A percentile compares a stretch with the other conserved stretches of the same genome.
Conservation (phyloP, 1,140 invertebrate genomes). For the Ips typographus region DNA sequence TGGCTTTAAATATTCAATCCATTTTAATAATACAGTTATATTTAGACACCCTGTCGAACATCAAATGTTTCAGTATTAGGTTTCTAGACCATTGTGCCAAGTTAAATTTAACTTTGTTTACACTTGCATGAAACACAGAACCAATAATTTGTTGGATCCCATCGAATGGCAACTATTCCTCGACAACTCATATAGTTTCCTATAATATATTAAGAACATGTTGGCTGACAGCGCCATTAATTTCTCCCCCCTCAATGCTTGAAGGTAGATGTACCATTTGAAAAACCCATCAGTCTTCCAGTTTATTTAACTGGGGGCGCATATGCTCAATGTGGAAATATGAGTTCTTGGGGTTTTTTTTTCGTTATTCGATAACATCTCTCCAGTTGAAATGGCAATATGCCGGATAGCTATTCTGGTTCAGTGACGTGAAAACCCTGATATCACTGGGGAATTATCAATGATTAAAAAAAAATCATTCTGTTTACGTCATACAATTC, state of each 20-base stretch:
- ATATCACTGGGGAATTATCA: too few species aligned
- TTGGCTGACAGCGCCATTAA: slow-evolving; percentile 12
- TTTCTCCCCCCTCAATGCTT: background rate
- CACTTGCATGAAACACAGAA: background rate
- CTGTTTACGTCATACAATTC: background rate
- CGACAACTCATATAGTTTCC: background rate
- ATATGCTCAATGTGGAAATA: background rate
- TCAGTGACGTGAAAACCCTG: too few species aligned
- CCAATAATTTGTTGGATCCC: background rate
- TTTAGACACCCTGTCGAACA: background rate
- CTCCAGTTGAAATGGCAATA: too few species aligned
- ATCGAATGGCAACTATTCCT: slow-evolving; percentile 3
- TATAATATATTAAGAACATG: slow-evolving; percentile 8
- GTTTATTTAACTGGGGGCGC: slow-evolving; percentile 20
- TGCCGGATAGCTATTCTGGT: too few species aligned
- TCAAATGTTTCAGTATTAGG: background rate
- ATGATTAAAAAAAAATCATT: too few species aligned
- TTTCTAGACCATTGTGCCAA: slow-evolving; percentile 16
- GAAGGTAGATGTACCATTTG: slow-evolving; percentile 16
- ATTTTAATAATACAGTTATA: too few species aligned
- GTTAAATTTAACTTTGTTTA: slow-evolving; percentile 14
- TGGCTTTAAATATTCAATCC: too few species aligned
- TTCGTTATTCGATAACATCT: too few species aligned
- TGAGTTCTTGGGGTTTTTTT: too few species aligned
- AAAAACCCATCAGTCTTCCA: slow-evolving; percentile 18